These are phyloP conservation scores for Craniophora ligustri DNA, from an alignment of 2,888 invertebrate genomes.

Conservation along the genomic window DNA sequence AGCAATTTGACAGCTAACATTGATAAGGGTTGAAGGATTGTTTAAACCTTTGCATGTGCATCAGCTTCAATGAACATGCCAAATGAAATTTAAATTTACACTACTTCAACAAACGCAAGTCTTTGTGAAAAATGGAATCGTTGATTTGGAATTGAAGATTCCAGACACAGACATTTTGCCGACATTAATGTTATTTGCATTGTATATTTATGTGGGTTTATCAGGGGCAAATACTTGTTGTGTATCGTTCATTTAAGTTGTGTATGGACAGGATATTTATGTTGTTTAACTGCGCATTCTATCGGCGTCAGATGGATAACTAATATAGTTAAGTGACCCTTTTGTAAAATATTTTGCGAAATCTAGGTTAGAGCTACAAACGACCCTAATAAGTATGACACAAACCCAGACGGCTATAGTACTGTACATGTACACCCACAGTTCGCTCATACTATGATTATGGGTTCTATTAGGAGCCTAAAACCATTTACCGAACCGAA, in stretches of 20 bases:
- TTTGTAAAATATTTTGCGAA: too few species aligned
- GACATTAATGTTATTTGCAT: slow-evolving; percentile 18
- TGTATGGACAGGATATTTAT: too few species aligned
- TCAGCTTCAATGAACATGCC: neutral
- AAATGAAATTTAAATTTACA: neutral
- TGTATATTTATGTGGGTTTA: slow-evolving; percentile 29
- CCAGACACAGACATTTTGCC: slow-evolving; percentile 19
- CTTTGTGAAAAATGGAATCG: neutral
- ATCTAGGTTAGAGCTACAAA: too few species aligned
- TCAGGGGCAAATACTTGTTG: too few species aligned
- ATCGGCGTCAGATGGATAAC: neutral
- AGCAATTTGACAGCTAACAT: slow-evolving; percentile 10
- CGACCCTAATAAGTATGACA: too few species aligned
- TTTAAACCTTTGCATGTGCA: neutral
- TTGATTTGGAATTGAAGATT: slow-evolving; percentile 28
- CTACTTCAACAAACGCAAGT: neutral
- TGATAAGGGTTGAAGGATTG: slow-evolving; percentile 6
- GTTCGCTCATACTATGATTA: too few species aligned
- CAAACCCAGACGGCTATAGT: too few species aligned
- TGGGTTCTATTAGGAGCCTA: too few species aligned
- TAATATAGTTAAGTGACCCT: neutral
- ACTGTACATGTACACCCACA: too few species aligned
- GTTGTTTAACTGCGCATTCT: neutral
- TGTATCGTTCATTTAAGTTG: too few species aligned
- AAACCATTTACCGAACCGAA: too few species aligned